Evolutionary conservation across 2,797 vertebrate species (phyloP).

Genomic region (Tapera naevia): DNA sequence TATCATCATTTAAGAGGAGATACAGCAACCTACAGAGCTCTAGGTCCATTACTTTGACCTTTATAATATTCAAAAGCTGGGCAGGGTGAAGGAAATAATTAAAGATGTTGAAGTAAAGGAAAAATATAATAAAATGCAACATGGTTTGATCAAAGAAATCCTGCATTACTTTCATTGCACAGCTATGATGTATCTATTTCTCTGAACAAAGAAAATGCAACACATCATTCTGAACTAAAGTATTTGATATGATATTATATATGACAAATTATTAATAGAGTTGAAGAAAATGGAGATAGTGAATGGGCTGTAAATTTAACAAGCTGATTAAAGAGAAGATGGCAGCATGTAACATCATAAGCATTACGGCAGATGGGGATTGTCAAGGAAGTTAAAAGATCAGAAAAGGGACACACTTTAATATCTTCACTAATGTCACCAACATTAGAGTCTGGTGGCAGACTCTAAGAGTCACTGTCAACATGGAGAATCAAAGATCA

Average conservation of each 20-base stretch:
- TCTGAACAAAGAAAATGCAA: not conserved
- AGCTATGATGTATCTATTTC: not conserved
- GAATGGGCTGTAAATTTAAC: not conserved
- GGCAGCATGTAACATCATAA: not conserved
- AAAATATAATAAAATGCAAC: not conserved
- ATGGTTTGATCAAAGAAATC: not conserved
- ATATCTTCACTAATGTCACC: not conserved
- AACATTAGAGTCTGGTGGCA: not conserved
- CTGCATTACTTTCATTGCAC: not conserved
- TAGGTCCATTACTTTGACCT: not conserved
- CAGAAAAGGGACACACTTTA: not conserved
- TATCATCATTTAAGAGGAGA: not conserved
- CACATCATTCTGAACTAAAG: not conserved
- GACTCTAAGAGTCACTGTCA: not conserved
- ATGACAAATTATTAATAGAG: not conserved
- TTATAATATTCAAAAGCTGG: not conserved
- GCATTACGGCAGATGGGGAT: not conserved
- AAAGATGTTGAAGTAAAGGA: not conserved
- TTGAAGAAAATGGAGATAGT: not conserved
- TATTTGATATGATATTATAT: not conserved
- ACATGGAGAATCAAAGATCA: not conserved
- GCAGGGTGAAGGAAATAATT: not conserved
- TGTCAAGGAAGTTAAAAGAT: not conserved
- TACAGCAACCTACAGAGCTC: not conserved
- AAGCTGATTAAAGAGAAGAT: conserved; percentile 9